Conservation (phyloP, 2,888 invertebrate species). For the Tipula vernalis region DNA sequence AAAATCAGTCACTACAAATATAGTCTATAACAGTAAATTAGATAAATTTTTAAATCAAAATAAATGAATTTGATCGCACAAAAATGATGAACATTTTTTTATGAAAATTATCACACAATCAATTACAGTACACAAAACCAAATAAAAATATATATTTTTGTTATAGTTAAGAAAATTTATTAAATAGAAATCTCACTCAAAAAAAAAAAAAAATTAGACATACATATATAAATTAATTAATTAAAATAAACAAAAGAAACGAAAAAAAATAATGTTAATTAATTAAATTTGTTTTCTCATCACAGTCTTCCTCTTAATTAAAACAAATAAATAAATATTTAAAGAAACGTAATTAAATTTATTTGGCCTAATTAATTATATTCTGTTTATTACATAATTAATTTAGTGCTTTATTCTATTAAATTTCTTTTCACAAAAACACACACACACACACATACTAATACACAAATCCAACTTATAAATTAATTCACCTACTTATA, state of each 20-base stretch:
- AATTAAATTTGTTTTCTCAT: background rate
- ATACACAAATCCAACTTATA: background rate
- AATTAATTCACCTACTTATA: background rate
- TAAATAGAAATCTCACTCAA: background rate
- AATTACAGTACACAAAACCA: background rate
- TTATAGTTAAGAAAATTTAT: background rate
- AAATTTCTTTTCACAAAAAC: background rate
- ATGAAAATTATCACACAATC: background rate
- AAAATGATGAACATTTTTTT: background rate
- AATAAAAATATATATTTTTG: background rate
- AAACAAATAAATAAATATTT: background rate
- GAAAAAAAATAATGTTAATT: background rate
- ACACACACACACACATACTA: background rate
- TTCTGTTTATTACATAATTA: background rate
- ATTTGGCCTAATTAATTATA: background rate
- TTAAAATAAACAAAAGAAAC: background rate
- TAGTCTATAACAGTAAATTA: background rate
- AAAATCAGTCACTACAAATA: background rate
- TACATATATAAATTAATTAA: background rate
- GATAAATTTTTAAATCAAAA: background rate
- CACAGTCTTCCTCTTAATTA: background rate
- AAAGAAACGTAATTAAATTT: background rate
- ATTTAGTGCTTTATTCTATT: background rate
- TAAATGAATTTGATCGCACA: background rate
- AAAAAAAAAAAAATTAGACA: background rate